phyloP scores from a whole-genome alignment of 1,140 invertebrate species.

The Pseudomyrmex concolor region DNA sequence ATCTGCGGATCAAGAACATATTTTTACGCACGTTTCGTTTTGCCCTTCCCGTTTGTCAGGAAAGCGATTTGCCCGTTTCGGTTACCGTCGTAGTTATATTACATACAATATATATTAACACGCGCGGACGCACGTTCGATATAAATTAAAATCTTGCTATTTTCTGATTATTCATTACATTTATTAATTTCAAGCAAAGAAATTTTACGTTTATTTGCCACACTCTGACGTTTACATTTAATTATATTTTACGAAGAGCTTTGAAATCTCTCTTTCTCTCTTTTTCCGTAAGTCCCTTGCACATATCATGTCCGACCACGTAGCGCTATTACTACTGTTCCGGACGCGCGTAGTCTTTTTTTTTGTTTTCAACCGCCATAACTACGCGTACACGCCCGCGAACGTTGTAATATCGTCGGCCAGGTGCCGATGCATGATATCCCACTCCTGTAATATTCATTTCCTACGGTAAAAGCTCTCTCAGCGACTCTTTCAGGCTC shows the following conservation, averaged over 20 bases:
- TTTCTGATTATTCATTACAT: neutral
- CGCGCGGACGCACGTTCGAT: no score
- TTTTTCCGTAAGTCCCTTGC: neutral
- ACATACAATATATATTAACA: neutral
- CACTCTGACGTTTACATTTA: neutral
- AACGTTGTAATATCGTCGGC: constrained; percentile 63
- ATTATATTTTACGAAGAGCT: neutral
- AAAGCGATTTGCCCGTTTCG: neutral
- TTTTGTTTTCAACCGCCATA: constrained; percentile 27
- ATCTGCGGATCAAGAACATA: neutral
- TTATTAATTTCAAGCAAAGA: neutral
- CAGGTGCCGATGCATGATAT: constrained; percentile 59
- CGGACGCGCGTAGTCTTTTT: constrained; percentile 19
- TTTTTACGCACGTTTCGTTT: neutral
- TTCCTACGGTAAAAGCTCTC: constrained; percentile 72
- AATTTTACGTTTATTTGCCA: no score
- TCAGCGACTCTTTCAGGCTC: constrained; percentile 70
- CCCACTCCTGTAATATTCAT: constrained; percentile 71
- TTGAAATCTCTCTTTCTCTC: no score
- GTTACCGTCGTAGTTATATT: no score
- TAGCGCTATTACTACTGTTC: constrained; percentile 23
- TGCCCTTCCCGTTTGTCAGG: neutral
- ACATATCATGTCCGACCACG: neutral
- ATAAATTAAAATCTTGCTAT: neutral
- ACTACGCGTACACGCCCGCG: constrained; percentile 23